Evolutionary conservation across 2,113 vertebrate genomes (phyloP).

Genomic region (Nibea coibor): DNA sequence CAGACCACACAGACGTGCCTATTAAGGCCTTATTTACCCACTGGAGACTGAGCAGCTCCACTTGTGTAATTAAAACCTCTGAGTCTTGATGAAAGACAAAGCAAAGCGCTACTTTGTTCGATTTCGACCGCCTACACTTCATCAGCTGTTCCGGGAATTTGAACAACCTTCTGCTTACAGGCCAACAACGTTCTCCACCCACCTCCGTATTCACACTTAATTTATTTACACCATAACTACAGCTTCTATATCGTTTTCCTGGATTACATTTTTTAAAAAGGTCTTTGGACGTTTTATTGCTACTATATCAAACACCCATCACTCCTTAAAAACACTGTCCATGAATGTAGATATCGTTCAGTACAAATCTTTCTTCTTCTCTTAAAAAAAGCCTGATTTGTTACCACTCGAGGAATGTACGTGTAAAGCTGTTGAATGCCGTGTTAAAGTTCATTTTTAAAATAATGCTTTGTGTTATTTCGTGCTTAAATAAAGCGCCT

Average conservation of each 20-base stretch:
- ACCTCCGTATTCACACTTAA: background rate
- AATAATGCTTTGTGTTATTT: slow-evolving; percentile 12
- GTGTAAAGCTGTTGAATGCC: slow-evolving; percentile 17
- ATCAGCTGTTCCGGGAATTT: background rate
- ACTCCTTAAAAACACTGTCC: slow-evolving; percentile 1
- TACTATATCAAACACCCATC: background rate
- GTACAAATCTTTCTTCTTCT: background rate
- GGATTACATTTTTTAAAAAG: background rate
- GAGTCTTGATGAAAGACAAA: too few relatives aligned
- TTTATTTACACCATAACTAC: slow-evolving; percentile 1
- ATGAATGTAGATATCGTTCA: slow-evolving; percentile 24
- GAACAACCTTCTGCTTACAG: too few relatives aligned
- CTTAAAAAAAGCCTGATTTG: slow-evolving; percentile 1
- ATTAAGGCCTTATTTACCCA: background rate
- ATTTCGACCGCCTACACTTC: background rate
- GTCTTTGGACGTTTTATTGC: slow-evolving; percentile 1
- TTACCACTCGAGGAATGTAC: slow-evolving; percentile 26
- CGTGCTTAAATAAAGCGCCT: slow-evolving; percentile 35
- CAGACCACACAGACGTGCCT: background rate
- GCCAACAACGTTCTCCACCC: background rate
- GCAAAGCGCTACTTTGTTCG: too few relatives aligned
- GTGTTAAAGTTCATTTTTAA: background rate
- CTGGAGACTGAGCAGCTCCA: background rate
- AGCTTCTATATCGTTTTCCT: background rate
- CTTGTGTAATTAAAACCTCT: background rate